Conservation (phyloP, 2,113 vertebrate species). For the Macrotus californicus region DNA sequence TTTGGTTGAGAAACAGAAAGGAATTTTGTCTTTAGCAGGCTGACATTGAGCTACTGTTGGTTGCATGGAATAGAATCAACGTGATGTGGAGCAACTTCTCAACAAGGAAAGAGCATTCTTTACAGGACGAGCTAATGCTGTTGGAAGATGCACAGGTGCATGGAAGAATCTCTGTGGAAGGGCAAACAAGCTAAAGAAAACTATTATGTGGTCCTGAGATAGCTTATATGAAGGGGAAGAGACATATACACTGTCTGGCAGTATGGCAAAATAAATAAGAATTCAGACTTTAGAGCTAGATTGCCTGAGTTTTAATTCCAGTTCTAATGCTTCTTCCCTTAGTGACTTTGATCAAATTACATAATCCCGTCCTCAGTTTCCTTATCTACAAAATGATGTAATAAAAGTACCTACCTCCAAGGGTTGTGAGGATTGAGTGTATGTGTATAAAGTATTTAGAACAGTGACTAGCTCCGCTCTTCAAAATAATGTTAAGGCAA, state of each 20-base stretch:
- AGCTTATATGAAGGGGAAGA: background rate
- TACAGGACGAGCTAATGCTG: background rate
- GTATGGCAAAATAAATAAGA: background rate
- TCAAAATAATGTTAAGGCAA: background rate
- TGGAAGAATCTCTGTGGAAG: background rate
- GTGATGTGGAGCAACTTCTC: background rate
- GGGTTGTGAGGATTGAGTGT: background rate
- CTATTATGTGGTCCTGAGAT: background rate
- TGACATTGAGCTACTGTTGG: background rate
- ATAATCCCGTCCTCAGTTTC: background rate
- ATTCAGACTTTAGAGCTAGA: background rate
- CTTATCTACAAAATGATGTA: background rate
- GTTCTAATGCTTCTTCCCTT: background rate
- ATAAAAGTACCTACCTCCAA: background rate
- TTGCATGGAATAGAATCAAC: background rate
- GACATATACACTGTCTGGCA: background rate
- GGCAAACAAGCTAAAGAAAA: background rate
- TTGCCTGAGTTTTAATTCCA: background rate
- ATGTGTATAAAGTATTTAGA: background rate
- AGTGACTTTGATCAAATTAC: background rate
- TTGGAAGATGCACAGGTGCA: background rate
- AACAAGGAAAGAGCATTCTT: background rate
- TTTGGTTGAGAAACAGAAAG: constrained; percentile 46
- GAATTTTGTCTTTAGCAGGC: constrained; percentile 35
- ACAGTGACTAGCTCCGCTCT: background rate